Conservation (phyloP, 2,113 vertebrate genomes). For the Osmerus eperlanus region DNA sequence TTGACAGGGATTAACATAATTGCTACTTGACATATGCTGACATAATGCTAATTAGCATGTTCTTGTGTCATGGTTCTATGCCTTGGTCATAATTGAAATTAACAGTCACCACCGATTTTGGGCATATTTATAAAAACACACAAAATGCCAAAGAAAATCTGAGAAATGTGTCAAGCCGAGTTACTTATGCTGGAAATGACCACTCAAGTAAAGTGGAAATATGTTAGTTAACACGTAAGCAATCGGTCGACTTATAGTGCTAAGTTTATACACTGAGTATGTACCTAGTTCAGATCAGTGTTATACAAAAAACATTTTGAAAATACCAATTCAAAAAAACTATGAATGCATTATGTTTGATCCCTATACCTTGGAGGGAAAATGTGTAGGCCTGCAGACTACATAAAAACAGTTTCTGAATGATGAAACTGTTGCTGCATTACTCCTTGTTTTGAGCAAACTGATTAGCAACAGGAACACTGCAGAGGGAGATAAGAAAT, state of each 20-base stretch:
- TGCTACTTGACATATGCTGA: constrained; percentile 46
- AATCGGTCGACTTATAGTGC: not conserved
- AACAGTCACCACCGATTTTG: constrained; percentile 29
- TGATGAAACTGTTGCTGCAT: too few relatives aligned
- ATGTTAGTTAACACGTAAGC: not conserved
- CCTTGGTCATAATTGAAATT: constrained; percentile 35
- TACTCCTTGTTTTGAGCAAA: not conserved
- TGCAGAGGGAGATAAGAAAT: not conserved
- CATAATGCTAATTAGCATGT: constrained; percentile 55
- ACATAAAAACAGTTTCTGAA: too few relatives aligned
- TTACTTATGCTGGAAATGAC: constrained; percentile 9
- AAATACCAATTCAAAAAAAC: too few relatives aligned
- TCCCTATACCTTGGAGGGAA: too few relatives aligned
- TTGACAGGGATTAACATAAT: constrained; percentile 59
- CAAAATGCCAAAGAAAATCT: constrained; percentile 31
- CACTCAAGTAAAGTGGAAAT: not conserved
- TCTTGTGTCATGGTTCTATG: constrained; percentile 24
- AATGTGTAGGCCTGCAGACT: too few relatives aligned
- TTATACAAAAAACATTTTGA: too few relatives aligned
- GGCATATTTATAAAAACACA: constrained; percentile 18
- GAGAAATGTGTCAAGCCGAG: constrained; percentile 13
- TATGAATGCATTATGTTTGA: too few relatives aligned
- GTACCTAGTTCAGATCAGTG: not conserved
- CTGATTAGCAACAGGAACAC: not conserved
- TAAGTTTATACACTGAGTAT: not conserved